phyloP scores from a whole-genome alignment of 2,888 invertebrate genomes.

The Miltochrista miniata region DNA sequence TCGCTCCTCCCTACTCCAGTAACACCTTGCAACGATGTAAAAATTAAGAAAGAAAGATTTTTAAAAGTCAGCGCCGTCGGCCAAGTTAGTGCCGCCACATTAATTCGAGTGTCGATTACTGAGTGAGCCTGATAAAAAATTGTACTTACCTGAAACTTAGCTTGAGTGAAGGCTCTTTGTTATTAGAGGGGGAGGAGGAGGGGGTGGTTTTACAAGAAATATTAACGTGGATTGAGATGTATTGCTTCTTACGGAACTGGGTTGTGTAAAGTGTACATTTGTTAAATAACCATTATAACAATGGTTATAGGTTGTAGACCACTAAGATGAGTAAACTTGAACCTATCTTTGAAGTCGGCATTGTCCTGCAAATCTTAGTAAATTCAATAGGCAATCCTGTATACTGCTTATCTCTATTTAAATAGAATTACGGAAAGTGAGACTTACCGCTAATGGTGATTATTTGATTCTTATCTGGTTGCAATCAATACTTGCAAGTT shows the following conservation, averaged over 20 bases:
- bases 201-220: not conserved
- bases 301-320: no score
- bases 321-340: no score
- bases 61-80: conserved; percentile 61
- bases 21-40: conserved; percentile 81
- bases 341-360: no score
- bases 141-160: conserved; percentile 37
- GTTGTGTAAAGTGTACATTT: not conserved
- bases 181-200: conserved; percentile 17
- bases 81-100: conserved; percentile 81
- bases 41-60: conserved; percentile 79
- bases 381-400: no score
- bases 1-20: conserved; percentile 42
- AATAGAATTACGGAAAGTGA: no score
- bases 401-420: no score
- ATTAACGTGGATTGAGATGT: not conserved
- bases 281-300: no score
- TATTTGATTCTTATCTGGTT: no score
- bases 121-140: conserved; percentile 51
- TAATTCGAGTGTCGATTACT: conserved; percentile 77
- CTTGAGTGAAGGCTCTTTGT: conserved; percentile 35
- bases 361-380: no score
- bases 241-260: no score
- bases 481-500: no score
- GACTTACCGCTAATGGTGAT: no score